These are phyloP conservation scores for Ormia ochracea DNA, from an alignment of 2,888 invertebrate species.

Conservation along the genomic window DNA sequence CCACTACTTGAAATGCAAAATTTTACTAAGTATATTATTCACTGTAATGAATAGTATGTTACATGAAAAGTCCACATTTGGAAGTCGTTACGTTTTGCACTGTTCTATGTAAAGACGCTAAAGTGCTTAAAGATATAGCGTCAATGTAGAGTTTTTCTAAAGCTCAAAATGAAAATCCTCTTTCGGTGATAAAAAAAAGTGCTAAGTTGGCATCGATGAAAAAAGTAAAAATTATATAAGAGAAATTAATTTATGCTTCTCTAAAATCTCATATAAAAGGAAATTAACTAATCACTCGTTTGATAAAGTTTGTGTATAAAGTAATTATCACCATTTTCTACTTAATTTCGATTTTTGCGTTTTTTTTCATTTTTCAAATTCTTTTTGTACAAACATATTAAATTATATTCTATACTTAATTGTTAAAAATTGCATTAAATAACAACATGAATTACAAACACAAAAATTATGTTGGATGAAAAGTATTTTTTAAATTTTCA, in stretches of 20 bases:
- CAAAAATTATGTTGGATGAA: slow-evolving; percentile 50
- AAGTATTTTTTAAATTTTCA: slow-evolving; percentile 60
- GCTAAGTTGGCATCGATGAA: no score
- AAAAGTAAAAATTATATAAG: slow-evolving; percentile 5
- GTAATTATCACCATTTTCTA: slow-evolving; percentile 22
- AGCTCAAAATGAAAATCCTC: no score
- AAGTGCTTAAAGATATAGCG: no score
- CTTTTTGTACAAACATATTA: slow-evolving; percentile 52
- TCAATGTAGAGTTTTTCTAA: no score
- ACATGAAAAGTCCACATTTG: no score
- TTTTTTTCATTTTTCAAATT: background rate
- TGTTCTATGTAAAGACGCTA: no score
- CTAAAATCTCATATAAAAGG: slow-evolving; percentile 13
- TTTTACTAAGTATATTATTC: no score
- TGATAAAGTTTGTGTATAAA: slow-evolving; percentile 54
- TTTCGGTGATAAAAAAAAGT: no score
- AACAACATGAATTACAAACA: slow-evolving; percentile 11
- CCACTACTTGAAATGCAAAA: no score
- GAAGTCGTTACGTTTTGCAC: no score
- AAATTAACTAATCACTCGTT: slow-evolving; percentile 26
- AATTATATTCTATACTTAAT: slow-evolving; percentile 57
- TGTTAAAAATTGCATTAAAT: slow-evolving; percentile 53
- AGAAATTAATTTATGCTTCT: slow-evolving; percentile 14
- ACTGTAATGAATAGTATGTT: no score
- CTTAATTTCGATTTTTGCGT: slow-evolving; percentile 19